Evolutionary conservation across 1,140 invertebrate species (phyloP), one percentile per base, ranked within the genome.

Genomic region (Meloidogyne chitwoodi): DNA sequence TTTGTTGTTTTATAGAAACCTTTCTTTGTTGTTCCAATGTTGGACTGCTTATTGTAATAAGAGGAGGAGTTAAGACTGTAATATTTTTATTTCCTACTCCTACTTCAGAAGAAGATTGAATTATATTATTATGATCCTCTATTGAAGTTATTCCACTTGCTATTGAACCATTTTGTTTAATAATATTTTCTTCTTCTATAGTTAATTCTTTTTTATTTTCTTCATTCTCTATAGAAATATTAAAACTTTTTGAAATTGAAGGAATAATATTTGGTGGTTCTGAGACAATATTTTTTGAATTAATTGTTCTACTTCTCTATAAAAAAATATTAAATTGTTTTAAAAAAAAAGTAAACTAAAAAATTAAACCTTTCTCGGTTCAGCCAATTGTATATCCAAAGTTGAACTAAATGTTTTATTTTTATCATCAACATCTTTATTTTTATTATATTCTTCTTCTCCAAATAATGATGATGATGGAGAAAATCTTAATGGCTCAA

Each of bases 31-130:
- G 22, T 24, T 73, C 56, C n/a, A 12, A 14, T 38, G 34, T 38
- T 16, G 71, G 71, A 29, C 71, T 63, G 12, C 29, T 73, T 34
- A 73, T 64, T 31, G 71, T 73, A 31, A 73, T 73, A 29, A 63
- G 41, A 29, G 71, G 71, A 56, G 44, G 71, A n/a, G 71, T 34
- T 34, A 48, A 48, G 31, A 73, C 24, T 31, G n/a, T 61, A 56
- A 72, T 63, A 44, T 26, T 63, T 29, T 29, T 24, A 19, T 26
- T 29, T 26, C 34, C 22, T 63, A 2, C 22, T 26, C 6, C 62
- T 64, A 24, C 3, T 38, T 38, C 34, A 38, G 34, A 38, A 38
- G 34, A 38, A 38, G 8, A 38, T 10, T 4, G 3, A 6, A 6
- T 38, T 8, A 10, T 4, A 64, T 8, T 64, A 31, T 31, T 34